A percentile compares a stretch with the other conserved stretches of the same genome.
These are phyloP conservation scores for Nemurella pictetii DNA, from an alignment of 2,888 invertebrate species.

Conservation along the genomic window DNA sequence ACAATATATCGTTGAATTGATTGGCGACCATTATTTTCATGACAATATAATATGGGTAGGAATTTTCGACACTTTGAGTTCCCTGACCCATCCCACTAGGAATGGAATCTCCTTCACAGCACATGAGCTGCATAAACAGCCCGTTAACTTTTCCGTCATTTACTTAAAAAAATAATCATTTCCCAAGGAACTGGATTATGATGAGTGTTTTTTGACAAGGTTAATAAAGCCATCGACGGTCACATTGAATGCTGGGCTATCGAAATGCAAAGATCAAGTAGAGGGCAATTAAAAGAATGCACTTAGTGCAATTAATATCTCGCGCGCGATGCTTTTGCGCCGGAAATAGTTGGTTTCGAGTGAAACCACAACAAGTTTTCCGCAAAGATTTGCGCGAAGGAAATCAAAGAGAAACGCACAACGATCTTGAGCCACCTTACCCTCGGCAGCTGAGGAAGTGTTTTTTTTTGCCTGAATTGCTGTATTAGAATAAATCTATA, in stretches of 20 bases:
- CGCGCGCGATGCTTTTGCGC: background rate
- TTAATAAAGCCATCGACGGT: background rate
- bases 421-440: too few relatives aligned
- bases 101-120: too few relatives aligned
- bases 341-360: background rate
- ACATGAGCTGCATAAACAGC: background rate
- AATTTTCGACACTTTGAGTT: too few relatives aligned
- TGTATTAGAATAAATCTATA: slow-evolving; percentile 12
- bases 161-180: background rate
- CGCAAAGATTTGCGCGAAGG: background rate
- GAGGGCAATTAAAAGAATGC: background rate
- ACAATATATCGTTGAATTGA: too few relatives aligned
- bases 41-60: too few relatives aligned
- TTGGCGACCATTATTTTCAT: too few relatives aligned
- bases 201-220: background rate
- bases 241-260: background rate
- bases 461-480: background rate
- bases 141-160: background rate
- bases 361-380: background rate
- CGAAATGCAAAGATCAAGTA: background rate
- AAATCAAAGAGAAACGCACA: background rate
- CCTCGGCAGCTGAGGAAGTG: background rate
- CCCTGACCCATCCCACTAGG: too few relatives aligned
- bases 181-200: background rate
- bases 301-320: background rate